These are phyloP conservation scores for Cinclus mexicanus DNA, from an alignment of 2,113 vertebrate species.

Conservation along the genomic window DNA sequence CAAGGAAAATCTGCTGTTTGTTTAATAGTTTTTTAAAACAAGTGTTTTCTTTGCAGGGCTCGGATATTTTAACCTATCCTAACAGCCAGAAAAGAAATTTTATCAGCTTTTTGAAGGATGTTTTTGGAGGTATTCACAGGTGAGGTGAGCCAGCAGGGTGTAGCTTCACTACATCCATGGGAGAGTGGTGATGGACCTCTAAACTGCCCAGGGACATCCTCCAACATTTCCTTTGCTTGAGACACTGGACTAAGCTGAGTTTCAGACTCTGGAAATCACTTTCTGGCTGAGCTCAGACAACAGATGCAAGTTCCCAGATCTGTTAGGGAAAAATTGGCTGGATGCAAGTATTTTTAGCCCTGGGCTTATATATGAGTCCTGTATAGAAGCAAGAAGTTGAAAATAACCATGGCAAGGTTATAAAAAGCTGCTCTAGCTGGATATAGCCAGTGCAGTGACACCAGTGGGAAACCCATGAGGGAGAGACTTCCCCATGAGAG, in stretches of 20 bases:
- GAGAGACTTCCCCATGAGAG: neutral
- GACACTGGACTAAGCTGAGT: neutral
- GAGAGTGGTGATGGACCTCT: neutral
- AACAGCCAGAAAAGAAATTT: neutral
- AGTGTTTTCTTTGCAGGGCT: neutral
- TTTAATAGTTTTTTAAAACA: neutral
- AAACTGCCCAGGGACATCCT: neutral
- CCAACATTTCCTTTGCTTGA: neutral
- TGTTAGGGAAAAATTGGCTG: neutral
- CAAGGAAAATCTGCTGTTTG: neutral
- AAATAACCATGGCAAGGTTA: neutral
- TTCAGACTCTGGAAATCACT: neutral
- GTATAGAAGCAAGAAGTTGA: neutral
- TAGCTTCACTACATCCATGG: neutral
- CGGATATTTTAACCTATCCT: neutral
- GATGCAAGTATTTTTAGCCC: neutral
- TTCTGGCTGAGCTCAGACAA: neutral
- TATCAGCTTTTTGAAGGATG: neutral
- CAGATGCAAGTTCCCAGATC: neutral
- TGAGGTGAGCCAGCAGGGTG: accelerated
- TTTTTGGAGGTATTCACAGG: neutral
- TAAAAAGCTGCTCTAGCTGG: neutral
- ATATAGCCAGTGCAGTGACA: neutral
- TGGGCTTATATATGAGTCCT: neutral
- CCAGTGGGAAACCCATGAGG: neutral